A percentile compares a stretch with the other conserved stretches of the same genome.
These are phyloP conservation scores for Tor tambroides DNA, from an alignment of 2,113 vertebrate species.

Conservation along the genomic window DNA sequence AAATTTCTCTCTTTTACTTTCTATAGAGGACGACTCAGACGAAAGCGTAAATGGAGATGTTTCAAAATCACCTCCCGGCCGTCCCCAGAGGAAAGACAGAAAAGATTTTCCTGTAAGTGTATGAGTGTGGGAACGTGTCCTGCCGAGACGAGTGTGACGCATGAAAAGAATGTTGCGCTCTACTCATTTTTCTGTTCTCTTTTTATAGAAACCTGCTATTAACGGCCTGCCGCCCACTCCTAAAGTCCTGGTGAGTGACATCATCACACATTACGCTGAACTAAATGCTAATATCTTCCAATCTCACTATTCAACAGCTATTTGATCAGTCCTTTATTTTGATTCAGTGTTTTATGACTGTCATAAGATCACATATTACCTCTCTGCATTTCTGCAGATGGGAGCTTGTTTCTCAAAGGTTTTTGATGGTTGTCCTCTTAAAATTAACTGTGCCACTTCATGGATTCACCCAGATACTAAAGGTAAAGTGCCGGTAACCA, in stretches of 20 bases:
- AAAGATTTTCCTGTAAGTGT: constrained; percentile 90
- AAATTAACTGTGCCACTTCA: constrained; percentile 98
- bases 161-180: constrained; percentile 13
- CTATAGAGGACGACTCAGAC: constrained; percentile 80
- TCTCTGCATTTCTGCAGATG: constrained; percentile 81
- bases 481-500: constrained; percentile 75
- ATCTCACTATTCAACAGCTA: neutral
- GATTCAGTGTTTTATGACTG: neutral
- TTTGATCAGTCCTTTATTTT: neutral
- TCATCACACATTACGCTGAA: constrained; percentile 3
- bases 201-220: constrained; percentile 89
- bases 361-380: neutral
- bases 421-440: constrained; percentile 97
- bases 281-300: neutral
- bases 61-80: constrained; percentile 77
- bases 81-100: constrained; percentile 88
- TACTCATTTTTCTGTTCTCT: constrained; percentile 23
- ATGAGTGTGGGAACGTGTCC: constrained; percentile 40
- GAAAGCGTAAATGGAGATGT: constrained; percentile 81
- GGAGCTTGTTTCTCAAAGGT: constrained; percentile 99
- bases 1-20: neutral
- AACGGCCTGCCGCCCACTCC: constrained; percentile 97
- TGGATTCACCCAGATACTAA: constrained; percentile 99
- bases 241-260: constrained; percentile 93
- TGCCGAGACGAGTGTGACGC: neutral